Percentiles rank a stretch among this genome's conserved stretches.
These are phyloP conservation scores for Sphyrna mokarran DNA, from an alignment of 2,113 vertebrate genomes.

Conservation along the genomic window DNA sequence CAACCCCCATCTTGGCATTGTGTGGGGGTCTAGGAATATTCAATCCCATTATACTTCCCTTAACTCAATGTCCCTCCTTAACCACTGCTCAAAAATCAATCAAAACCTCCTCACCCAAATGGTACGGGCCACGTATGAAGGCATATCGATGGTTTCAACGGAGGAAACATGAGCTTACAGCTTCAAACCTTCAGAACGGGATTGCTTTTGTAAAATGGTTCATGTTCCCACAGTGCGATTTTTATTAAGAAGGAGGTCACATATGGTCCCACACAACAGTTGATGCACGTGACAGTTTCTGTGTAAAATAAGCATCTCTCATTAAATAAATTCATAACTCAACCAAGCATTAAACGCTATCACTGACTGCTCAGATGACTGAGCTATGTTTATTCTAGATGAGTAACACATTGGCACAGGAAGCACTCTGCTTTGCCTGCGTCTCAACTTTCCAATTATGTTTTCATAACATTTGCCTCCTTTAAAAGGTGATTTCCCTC, in stretches of 20 bases:
- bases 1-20: too few relatives aligned
- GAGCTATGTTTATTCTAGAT: conserved; percentile 29
- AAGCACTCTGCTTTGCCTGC: neutral
- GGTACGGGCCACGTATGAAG: neutral
- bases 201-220: neutral
- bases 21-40: too few relatives aligned
- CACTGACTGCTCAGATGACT: conserved; percentile 14
- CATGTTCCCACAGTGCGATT: neutral
- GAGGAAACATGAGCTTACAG: neutral
- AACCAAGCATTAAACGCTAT: conserved; percentile 27
- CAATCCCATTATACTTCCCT: neutral
- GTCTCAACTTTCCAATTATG: neutral
- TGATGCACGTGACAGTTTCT: conserved; percentile 19
- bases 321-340: conserved; percentile 35
- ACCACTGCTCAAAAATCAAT: neutral
- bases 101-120: neutral
- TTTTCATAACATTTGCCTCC: neutral
- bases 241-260: neutral
- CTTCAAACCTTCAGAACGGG: neutral
- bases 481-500: neutral
- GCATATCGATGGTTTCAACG: neutral
- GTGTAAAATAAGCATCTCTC: conserved; percentile 20
- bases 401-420: neutral
- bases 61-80: neutral
- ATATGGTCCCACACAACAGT: neutral